Conservation (phyloP, 2,797 vertebrate species). For the Phalloptychus januarius region DNA sequence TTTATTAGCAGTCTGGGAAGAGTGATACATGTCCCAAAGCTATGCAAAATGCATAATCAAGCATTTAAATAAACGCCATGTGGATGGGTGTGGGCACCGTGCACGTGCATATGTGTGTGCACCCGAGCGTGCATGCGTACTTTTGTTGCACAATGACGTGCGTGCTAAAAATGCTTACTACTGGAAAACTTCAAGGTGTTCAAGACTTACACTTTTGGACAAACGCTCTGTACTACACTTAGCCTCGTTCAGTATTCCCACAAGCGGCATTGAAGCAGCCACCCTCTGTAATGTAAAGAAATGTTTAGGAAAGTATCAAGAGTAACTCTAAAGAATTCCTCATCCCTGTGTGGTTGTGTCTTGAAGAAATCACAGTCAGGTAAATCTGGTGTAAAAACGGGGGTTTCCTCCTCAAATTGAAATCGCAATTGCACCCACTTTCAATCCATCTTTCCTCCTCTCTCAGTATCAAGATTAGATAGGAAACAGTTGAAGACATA, state of each 20-base stretch:
- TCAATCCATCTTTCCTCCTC: constrained; percentile 45
- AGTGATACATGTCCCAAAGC: constrained; percentile 81
- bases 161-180: constrained; percentile 63
- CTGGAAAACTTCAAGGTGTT: constrained; percentile 61
- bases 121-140: constrained; percentile 33
- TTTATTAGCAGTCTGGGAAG: constrained; percentile 82
- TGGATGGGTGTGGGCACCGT: constrained; percentile 50
- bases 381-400: constrained; percentile 41
- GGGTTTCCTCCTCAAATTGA: constrained; percentile 65
- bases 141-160: constrained; percentile 34
- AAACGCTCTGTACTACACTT: constrained; percentile 53
- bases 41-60: constrained; percentile 84
- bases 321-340: constrained; percentile 57
- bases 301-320: constrained; percentile 61
- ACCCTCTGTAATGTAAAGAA: constrained; percentile 60
- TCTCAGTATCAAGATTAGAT: constrained; percentile 23
- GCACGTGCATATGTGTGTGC: constrained; percentile 23
- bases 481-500: constrained; percentile 31
- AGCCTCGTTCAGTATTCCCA: constrained; percentile 65
- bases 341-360: constrained; percentile 42
- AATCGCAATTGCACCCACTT: constrained; percentile 56
- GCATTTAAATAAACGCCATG: constrained; percentile 78
- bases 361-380: constrained; percentile 50
- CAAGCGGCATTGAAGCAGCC: constrained; percentile 48
- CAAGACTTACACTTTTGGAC: constrained; percentile 56